phyloP scores from a whole-genome alignment of 1,140 invertebrate species.

The Sycophaga agraensis region DNA sequence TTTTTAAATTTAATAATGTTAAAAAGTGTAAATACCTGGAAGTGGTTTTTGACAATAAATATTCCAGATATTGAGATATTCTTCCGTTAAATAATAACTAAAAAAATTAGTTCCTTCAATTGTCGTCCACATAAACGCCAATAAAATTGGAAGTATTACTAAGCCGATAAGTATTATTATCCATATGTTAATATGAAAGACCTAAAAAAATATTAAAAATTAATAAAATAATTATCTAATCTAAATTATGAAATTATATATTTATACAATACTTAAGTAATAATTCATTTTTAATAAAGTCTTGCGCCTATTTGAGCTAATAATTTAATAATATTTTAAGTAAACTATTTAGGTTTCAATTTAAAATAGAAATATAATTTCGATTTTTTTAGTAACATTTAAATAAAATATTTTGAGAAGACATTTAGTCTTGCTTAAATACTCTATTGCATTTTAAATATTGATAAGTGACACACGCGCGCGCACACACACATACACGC shows the following conservation, averaged over 20 bases:
- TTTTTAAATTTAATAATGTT: background rate
- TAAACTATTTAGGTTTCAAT: no score
- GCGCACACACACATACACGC: no score
- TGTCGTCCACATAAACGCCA: constrained; percentile 34
- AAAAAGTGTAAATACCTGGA: constrained; percentile 2
- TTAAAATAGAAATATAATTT: no score
- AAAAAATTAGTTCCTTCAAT: background rate
- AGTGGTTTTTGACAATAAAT: constrained; percentile 35
- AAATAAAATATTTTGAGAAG: no score
- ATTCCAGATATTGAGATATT: constrained; percentile 38
- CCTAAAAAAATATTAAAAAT: constrained; percentile 30
- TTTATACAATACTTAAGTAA: background rate
- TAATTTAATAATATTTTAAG: no score
- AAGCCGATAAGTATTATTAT: constrained; percentile 26
- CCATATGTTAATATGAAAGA: constrained; percentile 34
- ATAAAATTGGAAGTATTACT: constrained; percentile 29
- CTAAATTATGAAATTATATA: background rate
- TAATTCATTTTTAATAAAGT: background rate
- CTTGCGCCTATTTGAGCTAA: background rate
- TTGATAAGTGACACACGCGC: no score
- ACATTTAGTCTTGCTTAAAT: no score
- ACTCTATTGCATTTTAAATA: no score
- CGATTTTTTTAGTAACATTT: no score
- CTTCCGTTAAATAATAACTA: constrained; percentile 23
- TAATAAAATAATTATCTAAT: no score